phyloP scores from a whole-genome alignment of 2,888 invertebrate genomes.

The Sesia apiformis region DNA sequence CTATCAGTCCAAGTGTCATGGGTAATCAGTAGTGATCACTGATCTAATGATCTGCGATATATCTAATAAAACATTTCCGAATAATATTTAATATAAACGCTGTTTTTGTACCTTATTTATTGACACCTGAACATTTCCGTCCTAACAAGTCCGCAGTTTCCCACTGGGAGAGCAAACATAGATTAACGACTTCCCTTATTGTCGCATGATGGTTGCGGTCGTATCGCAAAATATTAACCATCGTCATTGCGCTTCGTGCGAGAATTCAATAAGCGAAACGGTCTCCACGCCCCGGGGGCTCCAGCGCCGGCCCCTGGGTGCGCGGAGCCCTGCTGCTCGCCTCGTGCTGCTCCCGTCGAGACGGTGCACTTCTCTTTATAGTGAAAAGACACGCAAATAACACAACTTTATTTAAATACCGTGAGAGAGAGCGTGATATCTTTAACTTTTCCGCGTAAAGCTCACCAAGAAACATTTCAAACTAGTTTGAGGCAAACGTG shows the following conservation, averaged over 20 bases:
- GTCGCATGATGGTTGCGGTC: slow-evolving; percentile 1
- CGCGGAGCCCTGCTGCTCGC: slow-evolving; percentile 32
- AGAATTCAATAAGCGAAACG: slow-evolving; percentile 48
- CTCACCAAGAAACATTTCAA: slow-evolving; percentile 55
- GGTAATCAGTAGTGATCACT: too few relatives aligned
- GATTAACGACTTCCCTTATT: slow-evolving; percentile 5
- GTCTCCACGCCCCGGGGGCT: slow-evolving; percentile 38
- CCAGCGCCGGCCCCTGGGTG: slow-evolving; percentile 39
- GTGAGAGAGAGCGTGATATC: slow-evolving; percentile 51
- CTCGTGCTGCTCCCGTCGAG: slow-evolving; percentile 38
- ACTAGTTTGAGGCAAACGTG: slow-evolving; percentile 61
- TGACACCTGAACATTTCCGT: neutral
- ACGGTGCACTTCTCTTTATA: slow-evolving; percentile 41
- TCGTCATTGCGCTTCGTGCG: slow-evolving; percentile 49
- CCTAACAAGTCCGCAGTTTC: slow-evolving; percentile 1
- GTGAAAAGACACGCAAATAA: slow-evolving; percentile 57
- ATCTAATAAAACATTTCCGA: too few relatives aligned
- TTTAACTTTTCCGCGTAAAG: slow-evolving; percentile 46
- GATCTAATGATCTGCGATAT: too few relatives aligned
- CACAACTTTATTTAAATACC: slow-evolving; percentile 31
- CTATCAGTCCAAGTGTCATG: too few relatives aligned
- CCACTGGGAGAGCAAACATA: slow-evolving; percentile 11
- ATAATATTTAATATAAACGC: too few relatives aligned
- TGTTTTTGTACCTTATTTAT: too few relatives aligned
- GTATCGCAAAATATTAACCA: slow-evolving; percentile 27